Base-by-base conservation (phyloP, 2,113 vertebrate genomes). In the Mustela nigripes region DNA sequence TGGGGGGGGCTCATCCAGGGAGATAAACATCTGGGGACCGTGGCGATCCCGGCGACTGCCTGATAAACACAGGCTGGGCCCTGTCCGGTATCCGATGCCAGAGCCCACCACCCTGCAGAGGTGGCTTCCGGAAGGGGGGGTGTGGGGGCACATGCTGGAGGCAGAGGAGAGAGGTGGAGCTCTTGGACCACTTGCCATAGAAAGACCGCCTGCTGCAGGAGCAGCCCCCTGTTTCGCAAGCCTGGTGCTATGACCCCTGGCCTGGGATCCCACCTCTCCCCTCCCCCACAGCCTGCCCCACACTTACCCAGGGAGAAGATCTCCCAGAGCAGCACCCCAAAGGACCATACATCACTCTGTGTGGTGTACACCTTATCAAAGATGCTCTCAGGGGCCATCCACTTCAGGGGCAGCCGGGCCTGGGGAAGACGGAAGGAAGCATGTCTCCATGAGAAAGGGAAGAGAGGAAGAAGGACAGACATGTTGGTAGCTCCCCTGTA, bases 341-440 rank as follows among this genome's bases (percentile, higher is more conserved):
- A 99, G 19, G 99, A 99, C 99, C 99, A 99, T 92, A 99, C 99
- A 0, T 99, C 99, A 62, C 99, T 99, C 98, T 99, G 99, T 16
- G 99, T 99, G 98, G 99, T 99, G 97, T 99, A 99, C 86, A 99
- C 99, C 98, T 99, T 99, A 98, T 99, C 99, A 0, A 99, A 99
- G 98, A 99, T 99, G 94, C 99, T 99, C 98, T 99, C 99, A 0
- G 99, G 99, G 85, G 99, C 99, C 99, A 99, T 99, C 99, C 99
- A 99, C 98, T 99, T 99, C 95, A 99, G 98, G 62, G 99, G 99
- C 83, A 99, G 99, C 74, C 99, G 99, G 71, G 99, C 99, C 99
- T 99, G 97, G 1, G 91, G 87, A n/a, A 48, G 11, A 8, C 0
- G 2, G 80, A 73, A 21, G 83, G 87, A 39, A 1, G 16, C 15